Percentiles rank a stretch among this genome's conserved stretches.
These are phyloP conservation scores for Scolopax mira DNA, from an alignment of 2,113 vertebrate species.

Conservation along the genomic window DNA sequence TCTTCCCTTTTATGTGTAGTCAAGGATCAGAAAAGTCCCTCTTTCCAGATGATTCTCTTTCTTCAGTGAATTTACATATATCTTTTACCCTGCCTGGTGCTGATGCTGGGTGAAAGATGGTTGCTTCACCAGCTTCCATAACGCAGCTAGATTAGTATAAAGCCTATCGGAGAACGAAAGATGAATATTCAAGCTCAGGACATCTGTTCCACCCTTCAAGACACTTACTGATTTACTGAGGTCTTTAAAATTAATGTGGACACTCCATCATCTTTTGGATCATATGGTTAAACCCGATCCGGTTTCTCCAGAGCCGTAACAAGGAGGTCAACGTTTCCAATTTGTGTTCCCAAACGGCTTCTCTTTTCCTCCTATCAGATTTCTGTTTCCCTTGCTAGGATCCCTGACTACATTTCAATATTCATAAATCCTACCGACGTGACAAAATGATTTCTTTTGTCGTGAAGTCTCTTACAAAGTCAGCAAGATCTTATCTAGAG, in stretches of 20 bases:
- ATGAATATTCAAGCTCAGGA: not conserved
- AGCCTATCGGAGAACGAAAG: not conserved
- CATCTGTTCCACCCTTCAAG: not conserved
- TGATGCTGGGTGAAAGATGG: not conserved
- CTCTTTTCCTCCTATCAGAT: not conserved
- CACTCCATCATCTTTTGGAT: not conserved
- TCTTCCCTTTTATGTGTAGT: not conserved
- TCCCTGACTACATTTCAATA: not conserved
- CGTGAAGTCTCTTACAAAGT: not conserved
- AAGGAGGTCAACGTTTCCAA: not conserved
- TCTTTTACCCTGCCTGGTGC: not conserved
- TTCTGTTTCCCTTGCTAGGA: not conserved
- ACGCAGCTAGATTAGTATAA: not conserved
- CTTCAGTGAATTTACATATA: not conserved
- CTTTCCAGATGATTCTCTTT: not conserved
- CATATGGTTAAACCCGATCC: not conserved
- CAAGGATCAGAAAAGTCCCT: not conserved
- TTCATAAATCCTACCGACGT: not conserved
- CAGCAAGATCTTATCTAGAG: conserved; percentile 3
- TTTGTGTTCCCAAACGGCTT: not conserved
- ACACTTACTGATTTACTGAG: not conserved
- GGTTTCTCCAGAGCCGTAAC: not conserved
- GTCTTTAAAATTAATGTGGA: conserved; percentile 14
- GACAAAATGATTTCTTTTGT: not conserved
- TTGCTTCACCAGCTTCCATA: not conserved